Conservation (phyloP, 1,140 invertebrate genomes). For the Temnothorax nylanderi region DNA sequence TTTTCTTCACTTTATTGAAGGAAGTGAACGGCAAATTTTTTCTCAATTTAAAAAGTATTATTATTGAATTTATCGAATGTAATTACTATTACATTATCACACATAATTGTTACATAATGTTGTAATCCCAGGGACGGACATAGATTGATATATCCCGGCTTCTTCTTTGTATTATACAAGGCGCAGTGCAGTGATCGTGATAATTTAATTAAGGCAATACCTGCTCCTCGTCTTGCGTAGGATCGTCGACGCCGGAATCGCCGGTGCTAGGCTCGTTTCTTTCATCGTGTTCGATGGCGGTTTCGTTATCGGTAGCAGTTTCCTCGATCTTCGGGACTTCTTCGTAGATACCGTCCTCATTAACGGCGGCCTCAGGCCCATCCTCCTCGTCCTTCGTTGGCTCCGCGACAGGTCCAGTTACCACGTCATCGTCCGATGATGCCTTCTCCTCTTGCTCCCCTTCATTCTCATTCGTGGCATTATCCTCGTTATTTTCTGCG, state of each 20-base stretch:
- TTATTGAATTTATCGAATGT: conserved; percentile 38
- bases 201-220: conserved; percentile 69
- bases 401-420: conserved; percentile 62
- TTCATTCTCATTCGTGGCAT: conserved; percentile 53
- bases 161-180: conserved; percentile 54
- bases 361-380: background rate
- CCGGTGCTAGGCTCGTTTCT: conserved; percentile 78
- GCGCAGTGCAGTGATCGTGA: conserved; percentile 33
- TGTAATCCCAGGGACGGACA: conserved; percentile 8
- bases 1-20: conserved; percentile 8
- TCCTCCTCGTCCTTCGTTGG: conserved; percentile 19
- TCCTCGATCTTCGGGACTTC: conserved; percentile 50
- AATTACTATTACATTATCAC: conserved; percentile 17
- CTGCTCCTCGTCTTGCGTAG: conserved; percentile 80
- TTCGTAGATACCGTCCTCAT: background rate
- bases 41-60: conserved; percentile 24
- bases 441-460: conserved; percentile 73
- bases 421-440: conserved; percentile 72
- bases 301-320: conserved; percentile 15
- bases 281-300: conserved; percentile 71
- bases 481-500: conserved; percentile 49
- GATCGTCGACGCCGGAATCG: conserved; percentile 80
- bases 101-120: conserved; percentile 10
- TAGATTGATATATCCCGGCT: conserved; percentile 50
- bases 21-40: background rate